Percentiles rank a stretch among this genome's conserved stretches.
Evolutionary conservation across 1,140 invertebrate genomes (phyloP).

Genomic region (Halictus rubicundus): DNA sequence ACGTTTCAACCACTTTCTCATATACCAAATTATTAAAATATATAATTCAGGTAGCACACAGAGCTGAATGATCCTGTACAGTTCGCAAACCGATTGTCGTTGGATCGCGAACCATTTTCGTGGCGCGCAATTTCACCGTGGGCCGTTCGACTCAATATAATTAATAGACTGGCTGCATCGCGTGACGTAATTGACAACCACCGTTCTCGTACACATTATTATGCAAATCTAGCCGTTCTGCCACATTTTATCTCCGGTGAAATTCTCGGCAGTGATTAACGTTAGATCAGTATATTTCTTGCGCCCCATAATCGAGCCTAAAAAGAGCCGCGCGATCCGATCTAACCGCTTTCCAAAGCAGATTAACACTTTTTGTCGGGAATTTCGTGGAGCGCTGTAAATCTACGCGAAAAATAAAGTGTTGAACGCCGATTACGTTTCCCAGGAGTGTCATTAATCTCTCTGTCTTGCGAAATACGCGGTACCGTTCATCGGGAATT

Average conservation of each 20-base stretch:
- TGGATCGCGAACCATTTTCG: not conserved
- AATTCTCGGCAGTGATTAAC: not conserved
- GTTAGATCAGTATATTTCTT: constrained; percentile 4
- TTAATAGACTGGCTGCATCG: not conserved
- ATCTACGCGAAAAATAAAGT: not conserved
- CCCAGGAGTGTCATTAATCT: not conserved
- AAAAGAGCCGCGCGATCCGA: not conserved
- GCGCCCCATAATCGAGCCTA: not conserved
- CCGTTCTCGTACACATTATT: not conserved
- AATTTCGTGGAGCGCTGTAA: not conserved
- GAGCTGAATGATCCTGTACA: too few relatives aligned
- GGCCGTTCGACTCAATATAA: not conserved
- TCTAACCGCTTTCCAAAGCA: not conserved
- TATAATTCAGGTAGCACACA: too few relatives aligned
- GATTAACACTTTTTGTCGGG: not conserved
- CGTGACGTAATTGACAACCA: constrained; percentile 1
- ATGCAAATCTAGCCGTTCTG: not conserved
- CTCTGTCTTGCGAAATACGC: not conserved
- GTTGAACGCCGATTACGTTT: not conserved
- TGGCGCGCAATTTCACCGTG: not conserved
- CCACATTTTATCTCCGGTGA: not conserved
- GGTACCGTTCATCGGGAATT: not conserved
- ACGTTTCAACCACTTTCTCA: too few relatives aligned
- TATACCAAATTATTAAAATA: too few relatives aligned
- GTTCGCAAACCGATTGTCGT: too few relatives aligned